Evolutionary conservation across 2,113 vertebrate genomes (phyloP), one percentile per base, ranked within the genome.

Genomic region (Chaetodon auriga): DNA sequence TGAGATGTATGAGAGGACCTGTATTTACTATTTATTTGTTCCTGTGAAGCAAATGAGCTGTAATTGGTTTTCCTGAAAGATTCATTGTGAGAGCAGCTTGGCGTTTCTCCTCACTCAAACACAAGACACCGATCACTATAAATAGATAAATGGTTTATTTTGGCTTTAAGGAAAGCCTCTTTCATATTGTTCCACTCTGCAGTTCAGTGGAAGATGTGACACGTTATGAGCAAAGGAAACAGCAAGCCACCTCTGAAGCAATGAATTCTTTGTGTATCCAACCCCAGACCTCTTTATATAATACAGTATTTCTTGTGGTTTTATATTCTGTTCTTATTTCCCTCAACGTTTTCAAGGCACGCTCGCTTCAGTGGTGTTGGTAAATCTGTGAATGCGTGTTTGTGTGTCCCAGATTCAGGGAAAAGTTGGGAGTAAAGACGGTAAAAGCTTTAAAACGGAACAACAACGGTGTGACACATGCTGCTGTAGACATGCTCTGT

Each of bases 401-500:
- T 84, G 8, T 90, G 75, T 92, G 7, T 92, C 76, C 21, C 74
- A 99, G 98, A 88, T 99, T 99, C 92, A 95, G 98, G 69, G 98
- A 99, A 80, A 97, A 97, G 80, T 92, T 99, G 60, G 98, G 98
- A 75, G 97, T 99, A 60, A 99, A 99, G 90, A 98, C 98, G 1
- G 98, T 99, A 14, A 99, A 99, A 94, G 98, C 98, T 65, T 96
- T 99, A 83, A 99, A 99, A 93, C 97, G 97, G 84, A 98, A 96
- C 94, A 96, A 98, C 88, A 97, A 98, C 45, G 95, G 97, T 14
- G 97, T 99, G n/a, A 97, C 96, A 19, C 98, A 99, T 73, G 97
- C 98, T 30, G 97, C 98, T 63, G 96, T 99, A 58, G 98, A 99
- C 90, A 99, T 99, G 98, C 97, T 99, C 13, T 99, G 98, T 93